phyloP scores from a whole-genome alignment of 1,140 invertebrate species.

The Metaphire vulgaris region DNA sequence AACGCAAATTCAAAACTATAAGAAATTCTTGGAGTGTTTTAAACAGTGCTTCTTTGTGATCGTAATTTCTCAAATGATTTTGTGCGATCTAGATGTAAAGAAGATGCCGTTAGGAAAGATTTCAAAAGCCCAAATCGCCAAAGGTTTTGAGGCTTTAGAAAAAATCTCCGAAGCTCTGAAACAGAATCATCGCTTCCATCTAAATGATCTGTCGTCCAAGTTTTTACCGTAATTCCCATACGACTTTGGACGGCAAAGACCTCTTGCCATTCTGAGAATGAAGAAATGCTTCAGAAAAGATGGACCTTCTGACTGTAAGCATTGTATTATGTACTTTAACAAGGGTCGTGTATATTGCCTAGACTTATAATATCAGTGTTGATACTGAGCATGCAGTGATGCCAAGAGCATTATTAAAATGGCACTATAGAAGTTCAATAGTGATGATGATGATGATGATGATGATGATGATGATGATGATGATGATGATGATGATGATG shows the following conservation, averaged over 20 bases:
- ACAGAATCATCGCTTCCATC: constrained; percentile 27
- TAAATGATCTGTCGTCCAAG: constrained; percentile 44
- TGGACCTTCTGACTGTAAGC: constrained; percentile 53
- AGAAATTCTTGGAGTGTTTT: too few species aligned
- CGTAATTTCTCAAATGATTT: too few species aligned
- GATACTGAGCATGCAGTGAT: too few species aligned
- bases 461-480: too few species aligned
- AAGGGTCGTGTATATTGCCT: background rate
- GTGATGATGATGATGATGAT: too few species aligned
- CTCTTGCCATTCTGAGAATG: constrained; percentile 44
- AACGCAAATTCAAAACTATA: too few species aligned
- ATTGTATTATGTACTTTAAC: constrained; percentile 8
- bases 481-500: too few species aligned
- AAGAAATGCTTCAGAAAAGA: constrained; percentile 49
- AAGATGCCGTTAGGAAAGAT: constrained; percentile 56
- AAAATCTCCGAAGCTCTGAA: constrained; percentile 49
- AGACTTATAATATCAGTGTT: background rate
- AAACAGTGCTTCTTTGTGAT: too few species aligned
- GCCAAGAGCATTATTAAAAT: too few species aligned
- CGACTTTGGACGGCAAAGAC: constrained; percentile 50
- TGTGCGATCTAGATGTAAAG: constrained; percentile 55
- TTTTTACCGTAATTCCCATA: constrained; percentile 56
- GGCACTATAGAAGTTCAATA: too few species aligned
- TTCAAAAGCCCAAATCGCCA: constrained; percentile 54
- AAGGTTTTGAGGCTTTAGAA: constrained; percentile 54